A percentile compares a stretch with the other conserved stretches of the same genome.
Conservation (phyloP, 1,140 invertebrate species). For the Drosophila nigromelanica region DNA sequence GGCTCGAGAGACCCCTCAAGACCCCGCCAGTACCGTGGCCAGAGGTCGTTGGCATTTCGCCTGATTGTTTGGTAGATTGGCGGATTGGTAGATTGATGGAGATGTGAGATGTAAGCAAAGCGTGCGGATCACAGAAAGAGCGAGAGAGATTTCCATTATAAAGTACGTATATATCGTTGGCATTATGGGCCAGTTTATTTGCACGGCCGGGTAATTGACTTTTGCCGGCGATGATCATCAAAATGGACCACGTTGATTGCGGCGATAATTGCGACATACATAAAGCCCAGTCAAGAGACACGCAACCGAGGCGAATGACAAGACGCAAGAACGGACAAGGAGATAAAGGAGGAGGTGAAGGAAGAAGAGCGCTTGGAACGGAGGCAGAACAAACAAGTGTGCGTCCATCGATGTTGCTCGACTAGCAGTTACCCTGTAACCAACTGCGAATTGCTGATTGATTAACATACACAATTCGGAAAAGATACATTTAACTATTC, state of each 20-base stretch:
- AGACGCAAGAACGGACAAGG: conserved; percentile 12
- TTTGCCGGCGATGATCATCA: conserved; percentile 72
- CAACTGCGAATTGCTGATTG: too few species aligned
- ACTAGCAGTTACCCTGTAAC: too few species aligned
- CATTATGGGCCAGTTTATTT: conserved; percentile 22
- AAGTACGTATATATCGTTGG: not conserved
- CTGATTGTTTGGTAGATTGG: conserved; percentile 7
- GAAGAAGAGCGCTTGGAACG: conserved; percentile 4
- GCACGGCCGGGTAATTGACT: conserved; percentile 64
- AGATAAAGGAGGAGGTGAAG: conserved; percentile 1
- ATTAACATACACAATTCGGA: too few species aligned
- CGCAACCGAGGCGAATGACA: conserved; percentile 49
- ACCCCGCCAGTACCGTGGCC: not conserved
- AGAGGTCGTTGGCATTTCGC: conserved; percentile 35
- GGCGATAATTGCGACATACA: conserved; percentile 74
- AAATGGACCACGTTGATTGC: conserved; percentile 78
- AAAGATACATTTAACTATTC: too few species aligned
- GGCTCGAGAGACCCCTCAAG: not conserved
- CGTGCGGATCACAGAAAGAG: conserved; percentile 10
- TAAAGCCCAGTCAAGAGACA: conserved; percentile 26
- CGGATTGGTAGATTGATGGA: conserved; percentile 1
- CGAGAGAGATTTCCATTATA: conserved; percentile 51
- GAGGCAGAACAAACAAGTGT: not conserved
- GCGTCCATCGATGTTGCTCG: too few species aligned
- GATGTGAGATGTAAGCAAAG: conserved; percentile 1